A percentile compares a stretch with the other conserved stretches of the same genome.
Evolutionary conservation across 2,888 invertebrate species (phyloP).

Genomic region (Ernsta delagoae): DNA sequence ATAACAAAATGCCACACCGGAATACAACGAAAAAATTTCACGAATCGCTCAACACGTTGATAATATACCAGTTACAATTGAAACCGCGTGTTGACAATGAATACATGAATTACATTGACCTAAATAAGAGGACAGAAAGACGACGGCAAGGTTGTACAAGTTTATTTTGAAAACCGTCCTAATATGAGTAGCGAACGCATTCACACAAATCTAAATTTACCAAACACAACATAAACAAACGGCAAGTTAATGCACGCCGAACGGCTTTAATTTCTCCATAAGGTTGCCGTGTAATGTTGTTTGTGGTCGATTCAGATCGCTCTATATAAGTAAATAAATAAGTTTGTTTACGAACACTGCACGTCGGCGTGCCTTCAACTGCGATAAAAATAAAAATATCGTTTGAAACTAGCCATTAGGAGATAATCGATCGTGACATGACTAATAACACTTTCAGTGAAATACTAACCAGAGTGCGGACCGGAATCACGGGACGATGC

Average conservation of each 20-base stretch:
- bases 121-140: conserved; percentile 73
- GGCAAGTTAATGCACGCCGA: conserved; percentile 62
- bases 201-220: conserved; percentile 77
- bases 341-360: conserved; percentile 57
- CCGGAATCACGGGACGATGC: conserved; percentile 83
- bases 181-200: conserved; percentile 75
- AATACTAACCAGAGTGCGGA: conserved; percentile 78
- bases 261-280: conserved; percentile 62
- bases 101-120: conserved; percentile 80
- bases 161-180: conserved; percentile 81
- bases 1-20: conserved; percentile 15
- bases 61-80: conserved; percentile 50
- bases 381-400: conserved; percentile 69
- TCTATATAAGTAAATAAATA: conserved; percentile 65
- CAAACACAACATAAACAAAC: conserved; percentile 81
- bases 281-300: conserved; percentile 64
- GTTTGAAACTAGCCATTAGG: conserved; percentile 52
- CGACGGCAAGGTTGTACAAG: conserved; percentile 77
- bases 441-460: conserved; percentile 45
- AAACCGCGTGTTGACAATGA: conserved; percentile 66
- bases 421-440: conserved; percentile 38
- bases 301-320: conserved; percentile 58
- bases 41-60: conserved; percentile 39
- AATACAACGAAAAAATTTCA: conserved; percentile 29
- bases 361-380: conserved; percentile 50